These are phyloP conservation scores for Polypterus bichir DNA, from an alignment of 2,113 vertebrate genomes.

Conservation along the genomic window DNA sequence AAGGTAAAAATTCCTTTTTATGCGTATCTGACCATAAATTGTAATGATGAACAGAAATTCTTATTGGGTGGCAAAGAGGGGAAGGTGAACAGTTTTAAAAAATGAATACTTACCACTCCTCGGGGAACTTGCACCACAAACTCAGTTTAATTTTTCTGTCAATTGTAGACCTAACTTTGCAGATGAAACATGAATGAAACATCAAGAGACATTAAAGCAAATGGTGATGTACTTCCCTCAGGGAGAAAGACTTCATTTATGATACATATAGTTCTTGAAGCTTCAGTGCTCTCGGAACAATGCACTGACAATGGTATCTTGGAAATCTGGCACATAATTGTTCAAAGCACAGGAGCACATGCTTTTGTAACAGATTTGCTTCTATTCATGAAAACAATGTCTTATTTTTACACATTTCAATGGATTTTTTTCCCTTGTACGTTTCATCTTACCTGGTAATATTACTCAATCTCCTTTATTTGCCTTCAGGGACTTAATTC, in stretches of 20 bases:
- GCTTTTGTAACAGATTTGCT: background rate
- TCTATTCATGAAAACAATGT: background rate
- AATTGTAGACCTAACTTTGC: conserved; percentile 3
- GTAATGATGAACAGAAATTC: background rate
- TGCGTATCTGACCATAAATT: background rate
- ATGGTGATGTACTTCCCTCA: conserved; percentile 4
- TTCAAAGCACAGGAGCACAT: background rate
- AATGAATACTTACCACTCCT: conserved; percentile 1
- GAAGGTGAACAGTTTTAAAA: background rate
- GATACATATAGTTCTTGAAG: conserved; percentile 7
- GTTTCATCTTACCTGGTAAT: conserved; percentile 1
- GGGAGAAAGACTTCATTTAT: conserved; percentile 5
- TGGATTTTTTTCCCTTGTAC: background rate
- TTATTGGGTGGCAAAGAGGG: background rate
- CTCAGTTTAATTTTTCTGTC: conserved; percentile 5
- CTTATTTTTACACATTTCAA: background rate
- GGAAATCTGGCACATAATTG: conserved; percentile 1
- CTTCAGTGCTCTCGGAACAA: conserved; percentile 6
- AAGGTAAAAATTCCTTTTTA: background rate
- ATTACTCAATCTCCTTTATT: background rate
- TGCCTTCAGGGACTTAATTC: background rate
- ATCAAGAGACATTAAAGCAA: conserved; percentile 7
- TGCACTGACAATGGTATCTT: conserved; percentile 2
- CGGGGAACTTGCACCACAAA: conserved; percentile 1
- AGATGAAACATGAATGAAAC: conserved; percentile 7